Evolutionary conservation across 92 coral and sea anemone species (phyloP), one percentile per base, ranked within the genome.

Genomic region (Heteractis magnifica): DNA sequence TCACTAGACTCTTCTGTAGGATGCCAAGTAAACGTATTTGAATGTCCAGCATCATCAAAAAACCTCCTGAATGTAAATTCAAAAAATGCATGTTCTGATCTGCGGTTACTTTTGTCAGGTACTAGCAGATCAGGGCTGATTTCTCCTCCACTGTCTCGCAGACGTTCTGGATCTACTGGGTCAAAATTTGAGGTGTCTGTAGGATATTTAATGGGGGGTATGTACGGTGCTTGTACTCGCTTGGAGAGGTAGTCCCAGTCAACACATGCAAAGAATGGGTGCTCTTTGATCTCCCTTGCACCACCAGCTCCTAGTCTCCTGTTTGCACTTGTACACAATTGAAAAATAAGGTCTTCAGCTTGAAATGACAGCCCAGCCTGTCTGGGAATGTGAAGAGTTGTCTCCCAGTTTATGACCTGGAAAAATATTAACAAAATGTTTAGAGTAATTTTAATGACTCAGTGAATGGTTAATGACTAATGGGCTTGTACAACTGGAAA

Each of bases 51-150:
- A 49, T 94, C 95, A 77, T 89, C 91, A 34, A 94, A 97, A 83
- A 97, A 97, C 60, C 99, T 81, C 76, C 99, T 79, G 86, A 97
- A 97, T 26, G 99, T 97, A 85, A 97, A 97, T 87, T 97, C 99
- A 81, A 90, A 97, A 86, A 97, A 97, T 48, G 99, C 99, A 86
- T 97, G 99, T 70, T 94, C 95, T 4, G 98, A 95, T 68, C 92
- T 96, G 16, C 83, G 83, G 72, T 86, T 89, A 56, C 87, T 84
- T 49, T 77, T 89, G 81, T 82, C 86, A 71, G 89, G 77, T 20
- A 86, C 89, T 6, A 82, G 86, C 44, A 82, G 70, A 12, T 82
- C 88, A 10, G 90, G 85, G 49, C 79, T 87, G 72, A 76, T 65
- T 10, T 68, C 86, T 12, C 85, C 95, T 59, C 79, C 94, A 72